Conservation (phyloP, 2,113 vertebrate species). For the Trogon melanurus region DNA sequence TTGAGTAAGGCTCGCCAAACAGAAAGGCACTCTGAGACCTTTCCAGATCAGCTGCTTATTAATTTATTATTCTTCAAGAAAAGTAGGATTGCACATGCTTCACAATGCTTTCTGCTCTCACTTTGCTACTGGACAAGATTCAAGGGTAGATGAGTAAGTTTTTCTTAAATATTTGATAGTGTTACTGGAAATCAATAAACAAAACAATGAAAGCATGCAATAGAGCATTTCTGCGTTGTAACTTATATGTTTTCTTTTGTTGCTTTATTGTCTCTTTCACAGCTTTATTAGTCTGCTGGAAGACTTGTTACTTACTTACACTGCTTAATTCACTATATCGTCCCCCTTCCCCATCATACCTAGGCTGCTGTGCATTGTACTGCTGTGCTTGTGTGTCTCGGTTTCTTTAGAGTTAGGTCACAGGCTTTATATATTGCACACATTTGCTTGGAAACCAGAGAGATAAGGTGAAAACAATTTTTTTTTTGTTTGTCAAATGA, state of each 20-base stretch:
- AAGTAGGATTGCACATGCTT: not conserved
- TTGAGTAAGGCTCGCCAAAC: not conserved
- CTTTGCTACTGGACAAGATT: not conserved
- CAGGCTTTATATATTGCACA: not conserved
- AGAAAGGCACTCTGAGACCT: not conserved
- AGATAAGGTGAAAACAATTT: not conserved
- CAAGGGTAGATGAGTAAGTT: not conserved
- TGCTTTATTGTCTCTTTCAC: not conserved
- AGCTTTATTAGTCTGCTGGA: not conserved
- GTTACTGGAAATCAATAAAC: not conserved
- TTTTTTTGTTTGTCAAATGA: not conserved
- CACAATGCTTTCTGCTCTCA: not conserved
- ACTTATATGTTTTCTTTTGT: not conserved
- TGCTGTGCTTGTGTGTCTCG: not conserved
- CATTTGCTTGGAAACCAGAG: not conserved
- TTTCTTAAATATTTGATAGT: not conserved
- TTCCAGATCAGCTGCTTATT: not conserved
- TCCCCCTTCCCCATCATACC: not conserved
- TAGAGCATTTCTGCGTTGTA: not conserved
- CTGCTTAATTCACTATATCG: not conserved
- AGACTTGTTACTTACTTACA: not conserved
- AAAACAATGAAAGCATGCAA: not conserved
- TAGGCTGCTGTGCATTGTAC: not conserved
- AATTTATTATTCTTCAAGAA: not conserved
- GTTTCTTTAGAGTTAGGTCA: not conserved